phyloP scores from a whole-genome alignment of 2,113 vertebrate species.

The Verasper variegatus region DNA sequence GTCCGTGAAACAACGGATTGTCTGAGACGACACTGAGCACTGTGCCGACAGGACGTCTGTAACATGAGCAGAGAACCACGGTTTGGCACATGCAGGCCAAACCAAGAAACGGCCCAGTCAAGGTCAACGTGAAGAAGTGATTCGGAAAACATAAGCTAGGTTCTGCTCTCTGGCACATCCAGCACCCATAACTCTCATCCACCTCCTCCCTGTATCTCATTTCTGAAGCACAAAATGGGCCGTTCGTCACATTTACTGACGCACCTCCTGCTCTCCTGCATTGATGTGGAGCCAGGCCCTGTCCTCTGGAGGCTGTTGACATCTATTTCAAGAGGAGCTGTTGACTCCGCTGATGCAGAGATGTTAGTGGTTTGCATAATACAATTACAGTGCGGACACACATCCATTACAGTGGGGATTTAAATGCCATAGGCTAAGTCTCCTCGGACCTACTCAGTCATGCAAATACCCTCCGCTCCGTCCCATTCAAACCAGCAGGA shows the following conservation, averaged over 20 bases:
- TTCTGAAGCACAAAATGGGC: conserved; percentile 28
- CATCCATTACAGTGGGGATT: conserved; percentile 20
- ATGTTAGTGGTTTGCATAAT: conserved; percentile 27
- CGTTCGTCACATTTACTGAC: conserved; percentile 29
- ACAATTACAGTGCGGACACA: conserved; percentile 35
- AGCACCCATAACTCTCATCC: neutral
- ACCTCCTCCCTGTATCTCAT: neutral
- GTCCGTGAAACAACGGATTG: neutral
- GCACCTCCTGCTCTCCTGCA: neutral
- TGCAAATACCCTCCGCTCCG: conserved; percentile 17
- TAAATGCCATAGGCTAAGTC: conserved; percentile 6
- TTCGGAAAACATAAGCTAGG: conserved; percentile 1
- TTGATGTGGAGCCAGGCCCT: conserved; percentile 2
- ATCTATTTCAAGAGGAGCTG: conserved; percentile 27
- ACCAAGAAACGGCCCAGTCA: conserved; percentile 8
- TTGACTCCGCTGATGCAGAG: conserved; percentile 5
- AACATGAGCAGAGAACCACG: conserved; percentile 12
- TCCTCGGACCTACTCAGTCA: conserved; percentile 11
- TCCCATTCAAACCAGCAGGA: neutral
- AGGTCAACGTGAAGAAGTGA: conserved; percentile 32
- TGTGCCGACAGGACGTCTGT: conserved; percentile 1
- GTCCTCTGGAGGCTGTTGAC: conserved; percentile 14
- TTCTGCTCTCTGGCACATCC: conserved; percentile 3
- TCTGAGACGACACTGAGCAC: neutral
- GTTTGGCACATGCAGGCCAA: neutral